Evolutionary conservation across 2,888 invertebrate species (phyloP).

Genomic region (Agrochola lota): DNA sequence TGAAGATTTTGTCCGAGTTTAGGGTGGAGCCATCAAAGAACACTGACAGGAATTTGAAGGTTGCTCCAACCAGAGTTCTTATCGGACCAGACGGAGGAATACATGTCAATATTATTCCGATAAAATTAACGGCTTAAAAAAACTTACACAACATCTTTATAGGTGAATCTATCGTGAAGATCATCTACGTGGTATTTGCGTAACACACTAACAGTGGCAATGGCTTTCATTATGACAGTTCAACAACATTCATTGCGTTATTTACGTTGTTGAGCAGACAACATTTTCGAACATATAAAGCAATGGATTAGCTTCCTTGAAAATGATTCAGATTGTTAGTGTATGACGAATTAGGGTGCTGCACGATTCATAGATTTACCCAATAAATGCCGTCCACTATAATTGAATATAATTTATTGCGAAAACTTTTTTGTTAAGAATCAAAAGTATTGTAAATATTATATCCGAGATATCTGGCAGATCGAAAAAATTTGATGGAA

Average conservation of each 20-base stretch:
- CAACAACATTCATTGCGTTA: no score
- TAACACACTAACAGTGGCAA: no score
- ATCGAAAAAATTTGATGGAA: constrained; percentile 36
- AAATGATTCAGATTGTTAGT: no score
- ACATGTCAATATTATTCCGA: constrained; percentile 54
- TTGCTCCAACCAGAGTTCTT: constrained; percentile 43
- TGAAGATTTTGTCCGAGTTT: constrained; percentile 72
- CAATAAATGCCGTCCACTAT: no score
- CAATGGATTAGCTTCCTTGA: no score
- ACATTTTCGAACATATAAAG: no score
- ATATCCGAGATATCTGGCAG: neutral
- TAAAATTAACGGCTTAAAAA: constrained; percentile 13
- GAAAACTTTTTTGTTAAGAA: neutral
- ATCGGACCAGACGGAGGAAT: constrained; percentile 61
- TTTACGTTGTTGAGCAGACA: no score
- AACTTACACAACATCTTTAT: neutral
- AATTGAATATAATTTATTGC: no score
- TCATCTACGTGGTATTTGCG: no score
- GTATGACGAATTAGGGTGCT: no score
- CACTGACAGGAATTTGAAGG: constrained; percentile 51
- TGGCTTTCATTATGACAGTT: no score
- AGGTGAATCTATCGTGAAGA: neutral
- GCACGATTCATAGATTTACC: neutral
- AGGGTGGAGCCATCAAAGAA: constrained; percentile 69
- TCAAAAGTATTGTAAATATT: neutral